A percentile compares a stretch with the other conserved stretches of the same genome.
Conservation (phyloP, 2,797 vertebrate genomes). For the Pipistrellus kuhlii region DNA sequence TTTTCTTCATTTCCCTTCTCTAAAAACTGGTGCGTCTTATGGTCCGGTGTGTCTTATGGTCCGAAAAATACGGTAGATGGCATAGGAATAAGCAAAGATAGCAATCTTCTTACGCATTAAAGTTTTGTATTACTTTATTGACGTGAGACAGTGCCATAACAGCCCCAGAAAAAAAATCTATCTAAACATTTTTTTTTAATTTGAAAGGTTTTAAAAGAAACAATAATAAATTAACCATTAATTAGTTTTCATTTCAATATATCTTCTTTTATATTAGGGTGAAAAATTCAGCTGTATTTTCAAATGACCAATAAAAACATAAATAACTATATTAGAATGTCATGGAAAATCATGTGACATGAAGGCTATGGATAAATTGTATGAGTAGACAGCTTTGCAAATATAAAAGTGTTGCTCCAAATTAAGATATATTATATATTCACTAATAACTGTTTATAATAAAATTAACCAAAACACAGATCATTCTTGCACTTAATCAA, state of each 20-base stretch:
- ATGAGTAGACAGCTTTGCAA: not conserved
- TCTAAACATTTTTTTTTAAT: constrained; percentile 59
- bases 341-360: constrained; percentile 50
- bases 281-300: constrained; percentile 67
- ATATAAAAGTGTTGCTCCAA: constrained; percentile 38
- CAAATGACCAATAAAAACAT: constrained; percentile 63
- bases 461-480: constrained; percentile 60
- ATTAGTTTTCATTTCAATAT: constrained; percentile 67
- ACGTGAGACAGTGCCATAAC: constrained; percentile 16
- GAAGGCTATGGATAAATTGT: constrained; percentile 17
- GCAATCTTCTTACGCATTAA: constrained; percentile 44
- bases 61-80: too few relatives aligned
- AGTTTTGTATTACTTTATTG: constrained; percentile 71
- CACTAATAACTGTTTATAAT: constrained; percentile 56
- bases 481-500: constrained; percentile 38
- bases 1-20: too few relatives aligned
- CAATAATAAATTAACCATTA: constrained; percentile 78
- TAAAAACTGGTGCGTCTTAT: too few relatives aligned
- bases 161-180: constrained; percentile 53
- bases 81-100: constrained; percentile 51
- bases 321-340: constrained; percentile 59
- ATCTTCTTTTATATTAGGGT: constrained; percentile 64
- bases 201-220: constrained; percentile 75
- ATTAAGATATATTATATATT: constrained; percentile 59
- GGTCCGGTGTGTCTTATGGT: too few relatives aligned